These are phyloP conservation scores for Neolamprologus longior DNA, from an alignment of 2,113 vertebrate species.

Conservation along the genomic window DNA sequence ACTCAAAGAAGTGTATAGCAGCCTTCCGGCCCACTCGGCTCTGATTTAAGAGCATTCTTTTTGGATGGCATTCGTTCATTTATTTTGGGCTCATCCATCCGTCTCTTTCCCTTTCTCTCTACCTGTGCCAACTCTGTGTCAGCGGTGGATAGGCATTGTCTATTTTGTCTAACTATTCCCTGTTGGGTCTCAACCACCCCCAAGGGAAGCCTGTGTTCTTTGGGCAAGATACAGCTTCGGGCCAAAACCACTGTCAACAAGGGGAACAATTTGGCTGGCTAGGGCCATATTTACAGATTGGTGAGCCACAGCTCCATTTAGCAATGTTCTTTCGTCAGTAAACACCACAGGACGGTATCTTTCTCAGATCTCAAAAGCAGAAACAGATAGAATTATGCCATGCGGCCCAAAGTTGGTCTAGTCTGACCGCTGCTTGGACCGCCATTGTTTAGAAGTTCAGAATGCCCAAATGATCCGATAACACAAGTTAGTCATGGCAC, in stretches of 20 bases:
- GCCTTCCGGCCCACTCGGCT: background rate
- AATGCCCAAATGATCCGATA: conserved; percentile 51
- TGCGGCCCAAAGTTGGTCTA: conserved; percentile 36
- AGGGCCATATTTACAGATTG: conserved; percentile 68
- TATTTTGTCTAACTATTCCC: conserved; percentile 62
- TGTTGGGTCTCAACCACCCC: conserved; percentile 48
- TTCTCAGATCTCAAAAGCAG: conserved; percentile 57
- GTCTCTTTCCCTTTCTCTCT: conserved; percentile 27
- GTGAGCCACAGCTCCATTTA: conserved; percentile 71
- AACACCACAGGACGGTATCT: conserved; percentile 52
- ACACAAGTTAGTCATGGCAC: conserved; percentile 48
- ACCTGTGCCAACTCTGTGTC: conserved; percentile 44
- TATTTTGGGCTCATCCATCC: conserved; percentile 49
- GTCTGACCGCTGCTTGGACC: conserved; percentile 25
- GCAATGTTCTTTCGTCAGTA: conserved; percentile 59
- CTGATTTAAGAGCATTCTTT: conserved; percentile 23
- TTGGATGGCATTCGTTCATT: conserved; percentile 37
- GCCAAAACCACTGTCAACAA: conserved; percentile 73
- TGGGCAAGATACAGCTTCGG: conserved; percentile 51
- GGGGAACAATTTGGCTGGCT: conserved; percentile 70
- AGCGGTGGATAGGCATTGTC: conserved; percentile 56
- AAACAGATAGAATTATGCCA: conserved; percentile 54
- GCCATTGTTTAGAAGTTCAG: conserved; percentile 61
- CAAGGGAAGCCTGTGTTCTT: conserved; percentile 51
- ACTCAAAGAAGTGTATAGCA: background rate